These are phyloP conservation scores for Apodemia zela DNA, from an alignment of 2,888 invertebrate species.

Conservation along the genomic window DNA sequence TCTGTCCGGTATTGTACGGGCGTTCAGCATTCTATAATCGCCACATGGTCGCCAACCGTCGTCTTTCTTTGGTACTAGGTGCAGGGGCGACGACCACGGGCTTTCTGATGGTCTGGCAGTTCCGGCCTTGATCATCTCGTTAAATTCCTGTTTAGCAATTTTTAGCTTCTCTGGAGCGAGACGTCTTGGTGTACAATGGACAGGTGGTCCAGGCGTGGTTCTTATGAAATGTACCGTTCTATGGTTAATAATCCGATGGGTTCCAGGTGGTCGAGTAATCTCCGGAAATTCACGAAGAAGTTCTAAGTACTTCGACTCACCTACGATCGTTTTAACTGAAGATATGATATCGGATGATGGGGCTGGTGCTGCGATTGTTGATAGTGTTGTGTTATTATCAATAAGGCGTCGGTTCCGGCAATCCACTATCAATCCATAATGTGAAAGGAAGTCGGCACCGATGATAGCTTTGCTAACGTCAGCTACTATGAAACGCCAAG, in stretches of 20 bases:
- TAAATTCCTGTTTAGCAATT: conserved; percentile 34
- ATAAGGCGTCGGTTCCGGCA: conserved; percentile 34
- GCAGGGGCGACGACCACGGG: conserved; percentile 36
- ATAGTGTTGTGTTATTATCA: conserved; percentile 28
- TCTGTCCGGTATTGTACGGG: conserved; percentile 34
- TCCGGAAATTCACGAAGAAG: conserved; percentile 17
- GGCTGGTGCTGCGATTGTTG: conserved; percentile 9
- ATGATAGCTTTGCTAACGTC: conserved; percentile 44
- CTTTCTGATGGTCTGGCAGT: conserved; percentile 35
- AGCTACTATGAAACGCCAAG: conserved; percentile 39
- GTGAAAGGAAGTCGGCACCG: conserved; percentile 41
- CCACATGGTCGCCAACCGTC: conserved; percentile 29
- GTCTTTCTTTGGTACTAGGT: conserved; percentile 27
- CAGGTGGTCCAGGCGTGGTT: conserved; percentile 19
- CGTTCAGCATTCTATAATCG: conserved; percentile 35
- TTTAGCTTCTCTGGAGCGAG: conserved; percentile 8
- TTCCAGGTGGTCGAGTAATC: conserved; percentile 14
- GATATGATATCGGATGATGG: background rate
- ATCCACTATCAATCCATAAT: conserved; percentile 41
- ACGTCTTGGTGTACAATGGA: conserved; percentile 14
- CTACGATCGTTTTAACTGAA: background rate
- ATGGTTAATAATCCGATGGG: background rate
- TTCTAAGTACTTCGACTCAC: background rate
- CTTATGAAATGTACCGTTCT: conserved; percentile 17
- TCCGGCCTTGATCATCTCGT: conserved; percentile 33